These are phyloP conservation scores for Euphonia xanthogaster DNA, from an alignment of 2,797 vertebrate species.

Conservation along the genomic window DNA sequence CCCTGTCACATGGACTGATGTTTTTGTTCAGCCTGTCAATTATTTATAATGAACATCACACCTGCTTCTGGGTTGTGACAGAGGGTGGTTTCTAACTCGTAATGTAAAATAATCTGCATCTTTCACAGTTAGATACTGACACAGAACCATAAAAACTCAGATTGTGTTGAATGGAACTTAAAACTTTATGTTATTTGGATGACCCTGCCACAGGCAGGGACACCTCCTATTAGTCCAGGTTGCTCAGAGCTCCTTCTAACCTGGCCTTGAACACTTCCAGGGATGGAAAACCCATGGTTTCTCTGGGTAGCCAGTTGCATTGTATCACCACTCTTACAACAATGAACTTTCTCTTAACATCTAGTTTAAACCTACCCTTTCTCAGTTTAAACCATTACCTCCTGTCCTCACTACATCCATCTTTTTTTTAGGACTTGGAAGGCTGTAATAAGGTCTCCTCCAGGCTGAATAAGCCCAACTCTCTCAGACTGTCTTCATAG, in stretches of 20 bases:
- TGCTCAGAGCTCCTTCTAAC: neutral
- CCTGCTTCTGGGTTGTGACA: neutral
- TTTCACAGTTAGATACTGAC: neutral
- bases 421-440: neutral
- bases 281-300: neutral
- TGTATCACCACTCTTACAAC: neutral
- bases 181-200: neutral
- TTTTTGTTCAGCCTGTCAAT: neutral
- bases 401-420: neutral
- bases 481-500: neutral
- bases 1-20: neutral
- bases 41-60: neutral
- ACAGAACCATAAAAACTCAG: neutral
- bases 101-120: neutral
- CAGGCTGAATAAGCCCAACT: neutral
- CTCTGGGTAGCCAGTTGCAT: neutral
- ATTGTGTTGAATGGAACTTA: neutral
- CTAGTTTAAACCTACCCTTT: neutral
- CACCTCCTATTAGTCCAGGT: neutral
- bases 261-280: neutral
- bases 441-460: neutral
- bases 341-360: neutral
- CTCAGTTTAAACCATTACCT: neutral
- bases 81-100: neutral
- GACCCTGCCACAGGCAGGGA: neutral